Conservation (phyloP, 1,140 invertebrate species). For the Agrypnia vestita region DNA sequence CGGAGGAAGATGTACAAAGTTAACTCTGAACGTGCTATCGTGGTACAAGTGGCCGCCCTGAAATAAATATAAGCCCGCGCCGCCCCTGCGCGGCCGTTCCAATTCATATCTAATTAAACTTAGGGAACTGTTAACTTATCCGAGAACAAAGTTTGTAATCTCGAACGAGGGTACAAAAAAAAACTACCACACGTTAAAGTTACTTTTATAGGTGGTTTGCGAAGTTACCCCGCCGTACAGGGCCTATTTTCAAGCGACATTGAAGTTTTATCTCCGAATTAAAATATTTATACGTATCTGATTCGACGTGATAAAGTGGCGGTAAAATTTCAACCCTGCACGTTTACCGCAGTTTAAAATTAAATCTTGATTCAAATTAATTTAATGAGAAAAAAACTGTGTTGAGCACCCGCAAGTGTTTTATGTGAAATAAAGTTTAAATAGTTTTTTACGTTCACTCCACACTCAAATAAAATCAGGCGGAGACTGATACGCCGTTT, state of each 20-base stretch:
- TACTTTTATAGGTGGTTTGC: slow-evolving; percentile 17
- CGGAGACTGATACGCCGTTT: too few relatives aligned
- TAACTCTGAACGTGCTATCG: slow-evolving; percentile 33
- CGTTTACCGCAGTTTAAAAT: not conserved
- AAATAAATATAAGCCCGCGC: slow-evolving; percentile 55
- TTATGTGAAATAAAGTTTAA: too few relatives aligned
- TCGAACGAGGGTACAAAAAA: slow-evolving; percentile 32
- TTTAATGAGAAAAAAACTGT: too few relatives aligned
- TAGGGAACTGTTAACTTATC: slow-evolving; percentile 53
- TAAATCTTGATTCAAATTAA: too few relatives aligned
- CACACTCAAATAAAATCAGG: too few relatives aligned
- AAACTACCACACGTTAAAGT: slow-evolving; percentile 25
- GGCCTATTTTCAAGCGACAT: slow-evolving; percentile 7
- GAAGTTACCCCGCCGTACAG: slow-evolving; percentile 20
- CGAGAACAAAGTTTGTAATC: slow-evolving; percentile 48
- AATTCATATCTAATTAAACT: slow-evolving; percentile 61
- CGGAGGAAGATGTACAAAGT: slow-evolving; percentile 42
- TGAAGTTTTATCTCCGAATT: slow-evolving; percentile 10
- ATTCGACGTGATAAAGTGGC: slow-evolving; percentile 1
- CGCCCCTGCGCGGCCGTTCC: slow-evolving; percentile 47
- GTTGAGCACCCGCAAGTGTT: too few relatives aligned
- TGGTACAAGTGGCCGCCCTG: slow-evolving; percentile 35
- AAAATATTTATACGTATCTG: not conserved
- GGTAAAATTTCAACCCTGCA: not conserved
- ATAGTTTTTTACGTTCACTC: too few relatives aligned